Evolutionary conservation across 2,113 vertebrate genomes (phyloP).

Genomic region (Pyxicephalus adspersus): DNA sequence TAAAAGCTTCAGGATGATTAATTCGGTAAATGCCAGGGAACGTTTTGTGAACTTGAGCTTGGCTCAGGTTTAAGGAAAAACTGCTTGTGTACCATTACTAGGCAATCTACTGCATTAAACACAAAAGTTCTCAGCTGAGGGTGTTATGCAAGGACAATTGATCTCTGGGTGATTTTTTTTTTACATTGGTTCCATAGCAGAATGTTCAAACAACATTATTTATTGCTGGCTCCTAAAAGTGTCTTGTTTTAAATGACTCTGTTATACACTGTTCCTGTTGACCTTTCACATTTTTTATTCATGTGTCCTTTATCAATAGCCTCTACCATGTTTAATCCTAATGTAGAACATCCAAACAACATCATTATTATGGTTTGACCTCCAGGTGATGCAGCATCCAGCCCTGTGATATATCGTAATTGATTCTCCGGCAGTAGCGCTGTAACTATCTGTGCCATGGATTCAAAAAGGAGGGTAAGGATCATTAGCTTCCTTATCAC

Average conservation of each 20-base stretch:
- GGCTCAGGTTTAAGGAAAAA: conserved; percentile 28
- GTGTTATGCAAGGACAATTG: conserved; percentile 51
- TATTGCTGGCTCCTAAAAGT: conserved; percentile 31
- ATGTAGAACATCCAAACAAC: conserved; percentile 21
- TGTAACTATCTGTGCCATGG: conserved; percentile 53
- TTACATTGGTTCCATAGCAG: conserved; percentile 25
- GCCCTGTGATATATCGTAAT: conserved; percentile 37
- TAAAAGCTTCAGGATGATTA: conserved; percentile 39
- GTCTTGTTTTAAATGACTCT: conserved; percentile 35
- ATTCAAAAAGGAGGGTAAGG: conserved; percentile 58
- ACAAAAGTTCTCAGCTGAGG: conserved; percentile 27
- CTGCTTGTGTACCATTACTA: conserved; percentile 37
- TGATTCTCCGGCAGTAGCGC: conserved; percentile 24
- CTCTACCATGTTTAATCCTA: conserved; percentile 38
- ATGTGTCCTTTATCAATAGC: conserved; percentile 49
- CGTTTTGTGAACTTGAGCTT: conserved; percentile 45
- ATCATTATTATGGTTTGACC: conserved; percentile 27
- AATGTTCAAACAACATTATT: conserved; percentile 46
- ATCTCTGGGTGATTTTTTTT: conserved; percentile 42
- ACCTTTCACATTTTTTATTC: conserved; percentile 10
- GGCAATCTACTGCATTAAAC: conserved; percentile 47
- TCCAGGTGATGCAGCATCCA: conserved; percentile 44
- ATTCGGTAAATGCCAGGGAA: conserved; percentile 45
- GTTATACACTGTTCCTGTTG: conserved; percentile 34
- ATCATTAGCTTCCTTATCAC: conserved; percentile 42